A percentile compares a stretch with the other conserved stretches of the same genome.
These are phyloP conservation scores for Quadroppia sp. DNA, from an alignment of 2,888 invertebrate species.

Conservation along the genomic window DNA sequence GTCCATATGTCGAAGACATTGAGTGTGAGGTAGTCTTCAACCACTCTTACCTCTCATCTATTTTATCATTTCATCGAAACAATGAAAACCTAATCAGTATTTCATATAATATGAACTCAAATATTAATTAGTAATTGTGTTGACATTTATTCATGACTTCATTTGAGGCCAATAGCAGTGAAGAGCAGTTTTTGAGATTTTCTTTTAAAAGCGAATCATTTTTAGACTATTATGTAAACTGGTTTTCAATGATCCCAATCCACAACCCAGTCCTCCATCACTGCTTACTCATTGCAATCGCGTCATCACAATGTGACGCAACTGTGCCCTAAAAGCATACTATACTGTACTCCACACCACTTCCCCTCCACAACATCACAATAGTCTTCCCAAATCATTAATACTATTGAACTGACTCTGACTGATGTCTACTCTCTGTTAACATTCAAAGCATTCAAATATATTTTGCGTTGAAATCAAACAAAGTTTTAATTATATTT, in stretches of 20 bases:
- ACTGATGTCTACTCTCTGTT: no score
- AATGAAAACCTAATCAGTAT: background rate
- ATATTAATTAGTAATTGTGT: background rate
- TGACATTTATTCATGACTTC: no score
- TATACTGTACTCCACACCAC: background rate
- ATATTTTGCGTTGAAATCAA: no score
- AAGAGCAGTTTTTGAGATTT: no score
- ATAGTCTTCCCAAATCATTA: no score
- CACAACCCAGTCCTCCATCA: constrained; percentile 6
- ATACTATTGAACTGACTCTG: no score
- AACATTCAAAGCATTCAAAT: no score
- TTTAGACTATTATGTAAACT: background rate
- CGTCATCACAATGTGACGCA: constrained; percentile 31
- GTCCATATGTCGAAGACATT: constrained; percentile 16
- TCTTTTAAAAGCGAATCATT: background rate
- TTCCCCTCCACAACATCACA: background rate
- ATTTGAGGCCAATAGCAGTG: no score
- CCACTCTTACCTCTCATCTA: background rate
- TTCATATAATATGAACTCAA: background rate
- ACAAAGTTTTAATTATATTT: background rate
- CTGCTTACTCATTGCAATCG: constrained; percentile 14
- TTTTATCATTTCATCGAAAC: background rate
- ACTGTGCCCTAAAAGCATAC: background rate
- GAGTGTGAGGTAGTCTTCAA: background rate
- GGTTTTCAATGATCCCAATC: background rate